Base-by-base conservation (phyloP, 2,113 vertebrate species). In the Syrrhaptes paradoxus region DNA sequence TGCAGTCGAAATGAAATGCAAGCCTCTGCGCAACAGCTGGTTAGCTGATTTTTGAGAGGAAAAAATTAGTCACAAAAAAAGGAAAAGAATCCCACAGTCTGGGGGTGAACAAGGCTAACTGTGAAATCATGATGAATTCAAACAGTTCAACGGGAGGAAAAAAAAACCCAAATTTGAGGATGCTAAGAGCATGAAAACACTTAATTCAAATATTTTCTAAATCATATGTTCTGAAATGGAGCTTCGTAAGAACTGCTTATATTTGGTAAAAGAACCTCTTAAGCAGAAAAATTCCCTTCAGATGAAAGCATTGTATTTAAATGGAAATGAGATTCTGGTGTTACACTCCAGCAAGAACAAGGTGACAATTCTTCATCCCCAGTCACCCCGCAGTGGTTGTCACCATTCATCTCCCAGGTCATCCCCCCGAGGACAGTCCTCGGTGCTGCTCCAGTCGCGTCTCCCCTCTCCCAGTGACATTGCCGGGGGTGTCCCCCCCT, bases 401-500 rank as follows among this genome's bases (percentile, higher is more conserved):
- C 43, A 57, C 59, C 0, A 0, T 20, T 25, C n/a, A 24, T 36
- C 49, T 19, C 4, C 67, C 75, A 41, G 22, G 17, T 5, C 43
- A 51, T 6, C 16, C 74, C 9, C 43, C 3, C 5, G 31, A 67
- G 1, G 3, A 24, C 77, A 9, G 16, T 0, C 16, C 6, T 26
- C 36, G 16, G 41, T 29, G 46, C 70, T 1, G 2, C 3, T 8
- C 34, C 3, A 0, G 36, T 5, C 8, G 2, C 0, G 1, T 3
- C 41, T 36, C 75, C 58, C 14, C 29, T 21, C 62, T 4, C 63
- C 7, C 13, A 0, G 10, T 0, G 31, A 8, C 10, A 5, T 2
- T 7, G 10, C 48, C 26, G 15, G 4, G 5, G 5, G 6, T 3
- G 16, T 3, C 61, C 55, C 13, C 75, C 58, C 14, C 29, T 21